phyloP scores from a whole-genome alignment of 2,113 vertebrate species.

The Calyptomena viridis region DNA sequence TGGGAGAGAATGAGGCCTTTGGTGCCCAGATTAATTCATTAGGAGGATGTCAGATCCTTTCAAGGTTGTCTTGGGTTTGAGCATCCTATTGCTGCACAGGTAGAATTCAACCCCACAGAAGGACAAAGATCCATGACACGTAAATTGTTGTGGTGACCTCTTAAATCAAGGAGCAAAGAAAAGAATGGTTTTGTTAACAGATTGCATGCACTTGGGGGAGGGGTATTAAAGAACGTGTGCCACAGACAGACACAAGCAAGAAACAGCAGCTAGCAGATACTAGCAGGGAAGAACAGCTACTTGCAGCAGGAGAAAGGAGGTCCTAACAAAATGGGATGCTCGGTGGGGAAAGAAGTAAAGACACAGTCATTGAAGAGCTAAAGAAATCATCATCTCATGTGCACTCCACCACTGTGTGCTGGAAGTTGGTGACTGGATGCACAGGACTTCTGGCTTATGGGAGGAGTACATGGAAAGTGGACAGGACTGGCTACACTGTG shows the following conservation, averaged over 20 bases:
- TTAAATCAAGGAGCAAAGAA: not conserved
- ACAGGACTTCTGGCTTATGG: not conserved
- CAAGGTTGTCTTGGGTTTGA: not conserved
- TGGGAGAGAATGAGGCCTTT: not conserved
- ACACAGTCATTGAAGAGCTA: not conserved
- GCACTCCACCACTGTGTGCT: not conserved
- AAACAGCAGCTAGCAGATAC: not conserved
- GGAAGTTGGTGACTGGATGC: not conserved
- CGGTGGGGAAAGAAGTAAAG: not conserved
- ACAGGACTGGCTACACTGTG: not conserved
- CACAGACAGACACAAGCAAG: not conserved
- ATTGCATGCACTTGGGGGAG: not conserved
- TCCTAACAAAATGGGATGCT: not conserved
- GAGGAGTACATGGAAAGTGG: not conserved
- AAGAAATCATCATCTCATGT: not conserved
- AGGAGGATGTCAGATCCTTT: not conserved
- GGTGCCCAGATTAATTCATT: not conserved
- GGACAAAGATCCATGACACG: not conserved
- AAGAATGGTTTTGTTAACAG: not conserved
- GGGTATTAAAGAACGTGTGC: not conserved
- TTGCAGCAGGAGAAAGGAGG: not conserved
- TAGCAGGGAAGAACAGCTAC: not conserved
- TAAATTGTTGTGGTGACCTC: not conserved
- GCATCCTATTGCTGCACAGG: not conserved
- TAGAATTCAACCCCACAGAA: not conserved